These are phyloP conservation scores for Phyllotreta cruciferae DNA, from an alignment of 2,888 invertebrate species.

Conservation along the genomic window DNA sequence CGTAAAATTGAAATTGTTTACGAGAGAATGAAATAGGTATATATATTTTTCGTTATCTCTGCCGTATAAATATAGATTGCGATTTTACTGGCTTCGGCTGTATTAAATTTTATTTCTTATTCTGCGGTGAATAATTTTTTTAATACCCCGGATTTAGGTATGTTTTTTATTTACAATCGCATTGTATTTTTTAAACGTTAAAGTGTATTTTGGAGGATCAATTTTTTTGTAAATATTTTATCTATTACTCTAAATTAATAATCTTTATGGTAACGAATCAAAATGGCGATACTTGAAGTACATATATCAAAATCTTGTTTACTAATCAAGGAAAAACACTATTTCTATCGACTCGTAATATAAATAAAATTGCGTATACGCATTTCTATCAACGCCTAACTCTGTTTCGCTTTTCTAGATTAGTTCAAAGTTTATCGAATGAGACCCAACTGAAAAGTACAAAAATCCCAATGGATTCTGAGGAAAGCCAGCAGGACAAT, in stretches of 20 bases:
- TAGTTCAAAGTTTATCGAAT: conserved; percentile 31
- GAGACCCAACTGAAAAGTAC: conserved; percentile 37
- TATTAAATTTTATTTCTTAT: conserved; percentile 1
- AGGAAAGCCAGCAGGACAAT: conserved; percentile 15
- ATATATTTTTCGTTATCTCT: conserved; percentile 18
- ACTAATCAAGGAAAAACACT: conserved; percentile 8
- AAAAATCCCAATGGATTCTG: conserved; percentile 27
- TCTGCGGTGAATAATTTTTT: too few relatives aligned
- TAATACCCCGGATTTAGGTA: too few relatives aligned
- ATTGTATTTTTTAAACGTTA: too few relatives aligned
- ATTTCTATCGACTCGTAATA: conserved; percentile 8
- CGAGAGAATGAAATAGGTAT: conserved; percentile 10
- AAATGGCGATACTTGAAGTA: too few relatives aligned
- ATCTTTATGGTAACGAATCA: too few relatives aligned
- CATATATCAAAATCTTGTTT: too few relatives aligned
- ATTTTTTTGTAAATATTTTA: too few relatives aligned
- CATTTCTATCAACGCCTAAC: conserved; percentile 8
- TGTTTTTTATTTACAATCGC: too few relatives aligned
- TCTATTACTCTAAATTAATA: too few relatives aligned
- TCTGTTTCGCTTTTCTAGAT: conserved; percentile 17
- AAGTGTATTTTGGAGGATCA: too few relatives aligned
- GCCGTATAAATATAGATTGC: conserved; percentile 14
- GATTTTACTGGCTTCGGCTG: conserved; percentile 5
- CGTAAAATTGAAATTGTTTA: conserved; percentile 18
- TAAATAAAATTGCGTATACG: background rate